Base-by-base conservation (phyloP, 2,797 vertebrate species). In the Garrulus glandarius region DNA sequence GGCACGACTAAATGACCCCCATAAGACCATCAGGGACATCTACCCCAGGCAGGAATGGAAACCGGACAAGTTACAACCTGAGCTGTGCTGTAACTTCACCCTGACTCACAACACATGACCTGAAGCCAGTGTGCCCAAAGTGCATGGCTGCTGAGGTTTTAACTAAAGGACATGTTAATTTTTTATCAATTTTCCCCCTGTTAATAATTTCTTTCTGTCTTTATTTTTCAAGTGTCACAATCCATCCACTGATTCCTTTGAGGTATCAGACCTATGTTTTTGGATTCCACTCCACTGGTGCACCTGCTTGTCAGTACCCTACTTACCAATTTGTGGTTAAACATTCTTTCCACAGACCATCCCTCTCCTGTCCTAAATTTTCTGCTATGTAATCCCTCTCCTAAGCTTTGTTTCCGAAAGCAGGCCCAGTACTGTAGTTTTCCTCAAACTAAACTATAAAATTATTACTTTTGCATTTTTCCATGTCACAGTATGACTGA, bases 401-500 rank as follows among this genome's bases (percentile, higher is more conserved):
- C 37, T 59, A 89, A 76, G 1, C 14, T 90, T 76, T 60, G 11
- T 29, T 92, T 92, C 79, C 70, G 47, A 93, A 95, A 82, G 59
- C 24, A 82, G 59, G 55, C 9, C 76, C 90, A 80, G 44, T 44
- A 34, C 22, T 41, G 24, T 8, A 84, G 22, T n/a, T 93, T 55
- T 71, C n/a, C 68, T 56, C 21, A 81, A 71, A 53, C 27, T 74
- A 88, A 95, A 56, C 34, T 55, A 71, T 30, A 86, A 86, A 88
- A 93, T 39, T 70, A 72, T 39, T 91, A 32, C 41, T 93, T 91
- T 18, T 46, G 17, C 80, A 57, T 90, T 93, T 95, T 87, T 81
- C 47, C 65, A 30, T 65, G 61, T 93, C 76, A 90, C 63, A 59
- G 37, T 24, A 68, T 53, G 83, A 84, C 52, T 87, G 50, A 76